Conservation (phyloP, 2,113 vertebrate genomes). For the Bettongia penicillata region DNA sequence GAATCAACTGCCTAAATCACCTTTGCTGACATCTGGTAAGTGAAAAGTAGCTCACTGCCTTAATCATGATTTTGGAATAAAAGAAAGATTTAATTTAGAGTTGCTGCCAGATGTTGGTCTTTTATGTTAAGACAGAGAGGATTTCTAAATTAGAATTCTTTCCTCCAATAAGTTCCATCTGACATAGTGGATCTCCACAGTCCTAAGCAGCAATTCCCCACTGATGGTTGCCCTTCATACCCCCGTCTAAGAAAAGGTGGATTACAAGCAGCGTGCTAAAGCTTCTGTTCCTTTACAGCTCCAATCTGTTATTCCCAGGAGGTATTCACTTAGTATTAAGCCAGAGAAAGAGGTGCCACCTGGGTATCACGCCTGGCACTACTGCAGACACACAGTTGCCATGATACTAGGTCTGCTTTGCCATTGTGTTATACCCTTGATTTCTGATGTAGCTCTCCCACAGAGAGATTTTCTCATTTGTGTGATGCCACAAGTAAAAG, state of each 20-base stretch:
- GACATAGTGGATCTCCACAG: not conserved
- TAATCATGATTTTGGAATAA: conserved; percentile 46
- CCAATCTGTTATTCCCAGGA: conserved; percentile 17
- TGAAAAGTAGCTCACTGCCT: conserved; percentile 58
- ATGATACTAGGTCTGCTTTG: not conserved
- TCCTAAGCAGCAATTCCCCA: not conserved
- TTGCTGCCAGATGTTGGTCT: conserved; percentile 60
- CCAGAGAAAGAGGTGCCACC: not conserved
- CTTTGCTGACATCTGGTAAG: conserved; percentile 65
- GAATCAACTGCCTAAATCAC: conserved; percentile 70
- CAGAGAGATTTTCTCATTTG: not conserved
- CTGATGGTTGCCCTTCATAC: not conserved
- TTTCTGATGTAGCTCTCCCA: not conserved
- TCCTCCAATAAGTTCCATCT: not conserved
- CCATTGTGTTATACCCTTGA: not conserved
- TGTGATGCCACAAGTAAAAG: not conserved
- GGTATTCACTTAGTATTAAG: not conserved
- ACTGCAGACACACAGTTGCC: not conserved
- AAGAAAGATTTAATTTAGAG: conserved; percentile 23
- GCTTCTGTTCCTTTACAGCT: conserved; percentile 14
- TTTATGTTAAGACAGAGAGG: conserved; percentile 31
- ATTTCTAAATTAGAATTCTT: not conserved
- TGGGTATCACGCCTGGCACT: not conserved
- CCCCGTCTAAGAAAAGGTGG: not conserved
- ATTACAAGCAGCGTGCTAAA: not conserved